These are phyloP conservation scores for Chymomyza costata DNA, from an alignment of 1,140 invertebrate species.

Conservation along the genomic window DNA sequence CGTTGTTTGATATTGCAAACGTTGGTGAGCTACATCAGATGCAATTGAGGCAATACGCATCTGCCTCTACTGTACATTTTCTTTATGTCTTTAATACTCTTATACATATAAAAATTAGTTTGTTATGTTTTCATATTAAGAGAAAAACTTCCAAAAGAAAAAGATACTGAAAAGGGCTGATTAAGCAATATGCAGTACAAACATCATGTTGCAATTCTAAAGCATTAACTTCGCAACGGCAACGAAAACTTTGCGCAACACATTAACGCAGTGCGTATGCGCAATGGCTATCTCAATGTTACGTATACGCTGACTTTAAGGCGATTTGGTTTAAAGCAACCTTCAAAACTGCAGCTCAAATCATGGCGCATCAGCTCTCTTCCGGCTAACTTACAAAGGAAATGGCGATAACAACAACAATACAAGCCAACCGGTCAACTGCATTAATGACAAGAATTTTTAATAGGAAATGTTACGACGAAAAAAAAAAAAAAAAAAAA, in stretches of 20 bases:
- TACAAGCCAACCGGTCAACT: constrained; percentile 32
- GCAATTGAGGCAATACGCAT: too few relatives aligned
- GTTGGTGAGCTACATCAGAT: too few relatives aligned
- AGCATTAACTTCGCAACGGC: too few relatives aligned
- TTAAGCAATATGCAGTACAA: too few relatives aligned
- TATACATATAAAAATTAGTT: neutral
- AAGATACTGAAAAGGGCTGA: too few relatives aligned
- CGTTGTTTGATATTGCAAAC: constrained; percentile 10
- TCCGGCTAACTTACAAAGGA: constrained; percentile 50
- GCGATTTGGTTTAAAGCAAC: too few relatives aligned
- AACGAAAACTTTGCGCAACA: neutral
- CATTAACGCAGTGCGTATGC: constrained; percentile 12
- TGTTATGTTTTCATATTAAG: too few relatives aligned
- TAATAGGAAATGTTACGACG: constrained; percentile 42
- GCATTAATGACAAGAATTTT: constrained; percentile 49
- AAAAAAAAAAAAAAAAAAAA: constrained; percentile 17
- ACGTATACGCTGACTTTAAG: constrained; percentile 54
- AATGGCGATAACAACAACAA: constrained; percentile 31
- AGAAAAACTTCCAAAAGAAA: too few relatives aligned
- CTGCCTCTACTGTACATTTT: too few relatives aligned
- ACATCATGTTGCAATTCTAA: too few relatives aligned
- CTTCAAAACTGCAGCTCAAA: constrained; percentile 28
- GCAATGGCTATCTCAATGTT: constrained; percentile 17
- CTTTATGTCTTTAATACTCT: too few relatives aligned
- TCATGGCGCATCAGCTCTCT: constrained; percentile 24